Conservation (phyloP, 2,113 vertebrate species). For the Sclerurus mexicanus region DNA sequence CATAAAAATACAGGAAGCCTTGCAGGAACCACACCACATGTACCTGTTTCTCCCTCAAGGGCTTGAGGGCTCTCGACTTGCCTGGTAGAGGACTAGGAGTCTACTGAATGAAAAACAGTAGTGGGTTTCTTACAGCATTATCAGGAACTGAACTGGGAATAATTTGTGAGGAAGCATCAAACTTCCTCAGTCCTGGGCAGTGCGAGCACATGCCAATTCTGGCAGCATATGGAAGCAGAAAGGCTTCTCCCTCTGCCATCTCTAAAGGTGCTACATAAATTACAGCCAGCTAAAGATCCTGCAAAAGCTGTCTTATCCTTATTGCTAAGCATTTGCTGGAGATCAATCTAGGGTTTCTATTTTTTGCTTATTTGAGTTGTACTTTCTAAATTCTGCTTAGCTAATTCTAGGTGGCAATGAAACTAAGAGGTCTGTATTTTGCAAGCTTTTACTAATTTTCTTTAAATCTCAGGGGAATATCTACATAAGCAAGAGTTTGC, state of each 20-base stretch:
- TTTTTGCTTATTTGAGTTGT: not conserved
- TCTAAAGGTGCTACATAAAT: not conserved
- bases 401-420: not conserved
- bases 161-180: not conserved
- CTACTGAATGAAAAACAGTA: not conserved
- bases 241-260: not conserved
- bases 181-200: not conserved
- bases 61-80: not conserved
- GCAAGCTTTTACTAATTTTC: not conserved
- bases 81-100: not conserved
- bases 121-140: not conserved
- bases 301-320: not conserved
- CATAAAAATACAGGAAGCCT: not conserved
- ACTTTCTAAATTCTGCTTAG: not conserved
- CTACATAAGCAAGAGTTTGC: constrained; percentile 15
- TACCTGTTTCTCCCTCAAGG: not conserved
- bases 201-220: not conserved
- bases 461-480: not conserved
- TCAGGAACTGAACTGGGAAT: not conserved
- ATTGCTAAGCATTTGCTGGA: not conserved
- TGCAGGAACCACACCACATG: accelerated
- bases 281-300: not conserved
- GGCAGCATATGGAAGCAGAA: not conserved
- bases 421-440: not conserved
- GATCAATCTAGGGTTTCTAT: not conserved